phyloP scores from a whole-genome alignment of 1,140 invertebrate genomes.

The Drosophila repleta region DNA sequence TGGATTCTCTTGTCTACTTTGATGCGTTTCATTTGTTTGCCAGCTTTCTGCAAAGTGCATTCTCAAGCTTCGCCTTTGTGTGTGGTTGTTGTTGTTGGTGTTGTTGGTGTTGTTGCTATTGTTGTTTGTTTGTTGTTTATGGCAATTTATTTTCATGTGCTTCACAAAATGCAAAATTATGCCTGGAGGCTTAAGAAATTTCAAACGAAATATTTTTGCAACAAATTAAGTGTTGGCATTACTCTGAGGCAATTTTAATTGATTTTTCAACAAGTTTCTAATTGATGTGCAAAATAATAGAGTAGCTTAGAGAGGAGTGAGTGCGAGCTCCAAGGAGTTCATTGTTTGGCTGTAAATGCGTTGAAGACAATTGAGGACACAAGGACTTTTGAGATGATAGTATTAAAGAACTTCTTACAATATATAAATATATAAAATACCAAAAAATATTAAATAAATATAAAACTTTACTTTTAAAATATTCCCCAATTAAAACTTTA shows the following conservation, averaged over 20 bases:
- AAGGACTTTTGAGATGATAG: too few relatives aligned
- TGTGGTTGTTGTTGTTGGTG: background rate
- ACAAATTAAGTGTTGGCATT: constrained; percentile 31
- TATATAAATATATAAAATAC: too few relatives aligned
- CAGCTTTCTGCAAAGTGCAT: constrained; percentile 28
- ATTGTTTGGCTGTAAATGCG: too few relatives aligned
- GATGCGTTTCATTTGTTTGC: constrained; percentile 52
- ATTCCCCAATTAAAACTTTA: too few relatives aligned
- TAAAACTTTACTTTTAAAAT: too few relatives aligned
- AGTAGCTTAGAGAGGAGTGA: background rate
- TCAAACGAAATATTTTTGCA: constrained; percentile 14
- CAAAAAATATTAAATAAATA: background rate
- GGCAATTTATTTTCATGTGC: constrained; percentile 43
- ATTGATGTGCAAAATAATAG: constrained; percentile 2
- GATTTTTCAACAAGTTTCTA: constrained; percentile 21
- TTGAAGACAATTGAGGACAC: too few relatives aligned
- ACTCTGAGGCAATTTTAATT: constrained; percentile 37
- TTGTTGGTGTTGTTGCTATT: constrained; percentile 8
- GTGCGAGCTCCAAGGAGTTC: too few relatives aligned
- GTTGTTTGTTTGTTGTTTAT: constrained; percentile 16
- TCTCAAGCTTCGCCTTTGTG: background rate
- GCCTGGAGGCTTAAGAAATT: constrained; percentile 10
- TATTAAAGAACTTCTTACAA: too few relatives aligned
- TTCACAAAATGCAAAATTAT: constrained; percentile 39
- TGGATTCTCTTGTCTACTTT: constrained; percentile 54